Evolutionary conservation across 2,888 invertebrate species (phyloP).

Genomic region (Hirudinaria manillensis): DNA sequence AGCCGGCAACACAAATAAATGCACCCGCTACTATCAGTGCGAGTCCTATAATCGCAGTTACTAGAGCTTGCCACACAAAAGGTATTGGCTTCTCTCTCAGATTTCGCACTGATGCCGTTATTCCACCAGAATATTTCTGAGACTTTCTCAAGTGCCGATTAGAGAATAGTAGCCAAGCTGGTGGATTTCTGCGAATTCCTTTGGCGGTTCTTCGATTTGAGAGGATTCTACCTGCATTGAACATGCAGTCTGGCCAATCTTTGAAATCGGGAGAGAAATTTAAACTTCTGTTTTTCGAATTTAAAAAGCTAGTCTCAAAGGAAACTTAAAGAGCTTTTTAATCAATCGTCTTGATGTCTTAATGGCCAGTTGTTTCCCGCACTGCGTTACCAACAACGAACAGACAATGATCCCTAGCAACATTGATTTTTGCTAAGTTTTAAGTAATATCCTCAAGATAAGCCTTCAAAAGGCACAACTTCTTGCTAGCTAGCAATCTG

Average conservation of each 20-base stretch:
- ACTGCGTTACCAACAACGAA: too few relatives aligned
- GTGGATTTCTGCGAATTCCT: background rate
- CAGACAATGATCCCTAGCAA: too few relatives aligned
- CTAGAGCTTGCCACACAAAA: conserved; percentile 17
- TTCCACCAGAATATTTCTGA: background rate
- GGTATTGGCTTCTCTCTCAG: conserved; percentile 24
- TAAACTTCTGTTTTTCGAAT: too few relatives aligned
- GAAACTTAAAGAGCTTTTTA: too few relatives aligned
- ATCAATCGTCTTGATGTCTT: too few relatives aligned
- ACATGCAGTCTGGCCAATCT: conserved; percentile 4
- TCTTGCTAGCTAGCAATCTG: too few relatives aligned
- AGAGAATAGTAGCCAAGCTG: background rate
- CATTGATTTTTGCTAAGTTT: too few relatives aligned
- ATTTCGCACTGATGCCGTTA: background rate
- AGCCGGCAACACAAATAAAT: background rate
- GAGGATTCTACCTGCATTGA: conserved; percentile 27
- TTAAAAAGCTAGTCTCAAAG: too few relatives aligned
- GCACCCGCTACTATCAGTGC: background rate
- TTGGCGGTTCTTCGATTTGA: background rate
- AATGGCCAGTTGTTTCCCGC: too few relatives aligned
- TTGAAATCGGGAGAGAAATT: too few relatives aligned
- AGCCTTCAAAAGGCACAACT: too few relatives aligned
- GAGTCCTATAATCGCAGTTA: background rate
- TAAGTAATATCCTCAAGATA: too few relatives aligned
- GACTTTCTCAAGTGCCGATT: background rate